Base-by-base conservation (phyloP, 2,113 vertebrate species). In the Alligator sinensis region DNA sequence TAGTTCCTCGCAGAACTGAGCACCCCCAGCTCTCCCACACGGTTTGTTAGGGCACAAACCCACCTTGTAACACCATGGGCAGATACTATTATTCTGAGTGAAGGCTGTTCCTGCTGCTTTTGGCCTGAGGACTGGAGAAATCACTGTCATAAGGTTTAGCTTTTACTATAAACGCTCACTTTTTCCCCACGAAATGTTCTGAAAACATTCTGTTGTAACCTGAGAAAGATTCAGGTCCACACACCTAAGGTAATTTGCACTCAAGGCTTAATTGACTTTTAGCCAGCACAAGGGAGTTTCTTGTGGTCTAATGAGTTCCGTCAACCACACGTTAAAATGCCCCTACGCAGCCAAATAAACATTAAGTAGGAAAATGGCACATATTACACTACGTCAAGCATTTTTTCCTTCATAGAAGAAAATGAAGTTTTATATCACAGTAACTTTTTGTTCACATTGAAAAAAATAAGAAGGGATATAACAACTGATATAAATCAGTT, bases 241-340 rank as follows among this genome's bases (percentile, higher is more conserved):
- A 77, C 80, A 59, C 77, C n/a, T 55, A 68, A 82, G 91, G 77
- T 81, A 89, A 77, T 85, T 85, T 89, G 61, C 78, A 80, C 38
- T 89, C 38, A 81, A 77, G 81, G 38, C 75, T 92, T 92, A 89
- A 92, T 89, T 89, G 91, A 80, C 58, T 92, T 81, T 85, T 89
- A 81, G 72, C 34, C 62, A 86, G 61, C 82, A 77, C 72, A 70
- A 70, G 82, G 86, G 82, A 86, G 72, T 22, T 85, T 86, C 70
- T 72, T 72, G 25, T 89, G 81, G 59, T 57, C 87, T 89, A 89
- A 92, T 81, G 87, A 77, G n/a, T 80, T 89, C 70, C 84, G 81
- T 89, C 72, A 58, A 70, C 87, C 47, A 61, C 77, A 81, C 60
- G 77, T 86, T 91, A 47, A 76, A 64, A 47, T 64, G 61, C 75